phyloP scores from a whole-genome alignment of 2,888 invertebrate species.

The Aradus depressus region DNA sequence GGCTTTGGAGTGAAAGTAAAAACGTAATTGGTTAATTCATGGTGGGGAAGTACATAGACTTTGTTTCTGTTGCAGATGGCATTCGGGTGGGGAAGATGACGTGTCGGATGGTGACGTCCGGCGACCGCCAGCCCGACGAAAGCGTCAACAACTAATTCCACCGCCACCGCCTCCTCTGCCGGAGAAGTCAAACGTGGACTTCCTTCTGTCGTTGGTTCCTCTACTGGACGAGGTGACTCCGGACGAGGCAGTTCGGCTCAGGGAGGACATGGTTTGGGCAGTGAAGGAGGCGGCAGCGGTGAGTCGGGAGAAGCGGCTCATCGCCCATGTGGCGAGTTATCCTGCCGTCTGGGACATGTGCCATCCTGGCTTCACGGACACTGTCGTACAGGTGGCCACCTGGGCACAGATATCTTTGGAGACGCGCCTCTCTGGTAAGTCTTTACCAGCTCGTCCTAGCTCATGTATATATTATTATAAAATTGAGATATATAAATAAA shows the following conservation, averaged over 20 bases:
- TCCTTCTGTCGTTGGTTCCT: slow-evolving; percentile 4
- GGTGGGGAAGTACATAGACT: not conserved
- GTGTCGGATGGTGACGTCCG: slow-evolving; percentile 9
- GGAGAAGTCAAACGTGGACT: slow-evolving; percentile 5
- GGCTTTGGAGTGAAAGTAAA: too few species aligned
- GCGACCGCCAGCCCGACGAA: not conserved
- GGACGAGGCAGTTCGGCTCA: slow-evolving; percentile 2
- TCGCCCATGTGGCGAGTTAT: not conserved
- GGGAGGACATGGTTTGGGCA: slow-evolving; percentile 8
- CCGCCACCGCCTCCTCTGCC: not conserved
- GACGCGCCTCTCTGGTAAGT: slow-evolving; percentile 1
- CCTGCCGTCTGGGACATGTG: slow-evolving; percentile 1
- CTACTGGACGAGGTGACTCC: slow-evolving; percentile 2
- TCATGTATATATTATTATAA: not conserved
- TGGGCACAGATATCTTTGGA: slow-evolving; percentile 7
- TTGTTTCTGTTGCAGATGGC: slow-evolving; percentile 1
- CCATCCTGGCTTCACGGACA: not conserved
- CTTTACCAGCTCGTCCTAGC: not conserved
- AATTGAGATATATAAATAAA: too few species aligned
- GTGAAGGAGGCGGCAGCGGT: not conserved
- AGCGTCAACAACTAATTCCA: not conserved
- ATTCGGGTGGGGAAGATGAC: slow-evolving; percentile 13
- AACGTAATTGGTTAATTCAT: too few species aligned
- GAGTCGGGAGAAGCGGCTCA: slow-evolving; percentile 1
- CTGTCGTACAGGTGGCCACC: not conserved